phyloP scores from a whole-genome alignment of 2,888 invertebrate species.

The Stenurella melanura region DNA sequence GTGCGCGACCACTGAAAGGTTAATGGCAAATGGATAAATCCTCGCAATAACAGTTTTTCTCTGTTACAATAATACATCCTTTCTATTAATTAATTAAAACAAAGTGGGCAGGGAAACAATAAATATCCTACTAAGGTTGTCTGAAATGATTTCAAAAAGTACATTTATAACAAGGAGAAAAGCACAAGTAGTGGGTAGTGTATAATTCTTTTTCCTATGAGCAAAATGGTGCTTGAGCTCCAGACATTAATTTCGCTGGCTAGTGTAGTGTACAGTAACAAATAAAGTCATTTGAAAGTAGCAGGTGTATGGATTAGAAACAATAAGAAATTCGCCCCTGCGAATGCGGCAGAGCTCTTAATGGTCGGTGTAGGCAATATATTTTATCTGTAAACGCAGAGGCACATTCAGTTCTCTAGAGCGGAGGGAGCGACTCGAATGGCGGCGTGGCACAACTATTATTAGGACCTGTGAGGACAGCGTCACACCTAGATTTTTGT shows the following conservation, averaged over 20 bases:
- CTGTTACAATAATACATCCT: neutral
- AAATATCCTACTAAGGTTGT: neutral
- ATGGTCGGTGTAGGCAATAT: conserved; percentile 49
- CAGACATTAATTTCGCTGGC: conserved; percentile 8
- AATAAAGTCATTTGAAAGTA: conserved; percentile 53
- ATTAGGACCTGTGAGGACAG: conserved; percentile 7
- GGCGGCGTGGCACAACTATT: conserved; percentile 11
- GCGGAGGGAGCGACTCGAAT: conserved; percentile 3
- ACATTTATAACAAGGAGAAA: neutral
- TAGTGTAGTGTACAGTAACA: conserved; percentile 40
- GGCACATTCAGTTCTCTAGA: conserved; percentile 18
- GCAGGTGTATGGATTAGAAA: conserved; percentile 55
- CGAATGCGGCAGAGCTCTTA: conserved; percentile 45
- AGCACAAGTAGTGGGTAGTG: neutral
- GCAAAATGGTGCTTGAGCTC: conserved; percentile 15
- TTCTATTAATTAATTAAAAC: neutral
- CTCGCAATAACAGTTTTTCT: neutral
- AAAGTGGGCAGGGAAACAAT: neutral
- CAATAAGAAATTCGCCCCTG: conserved; percentile 53
- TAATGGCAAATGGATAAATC: neutral
- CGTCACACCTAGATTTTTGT: neutral
- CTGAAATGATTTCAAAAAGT: neutral
- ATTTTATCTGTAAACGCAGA: conserved; percentile 45
- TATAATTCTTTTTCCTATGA: conserved; percentile 10
- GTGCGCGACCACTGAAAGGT: too few relatives aligned